Percentiles rank a stretch among this genome's conserved stretches.
Conservation (phyloP, 1,140 invertebrate species). For the Fopius arisanus region DNA sequence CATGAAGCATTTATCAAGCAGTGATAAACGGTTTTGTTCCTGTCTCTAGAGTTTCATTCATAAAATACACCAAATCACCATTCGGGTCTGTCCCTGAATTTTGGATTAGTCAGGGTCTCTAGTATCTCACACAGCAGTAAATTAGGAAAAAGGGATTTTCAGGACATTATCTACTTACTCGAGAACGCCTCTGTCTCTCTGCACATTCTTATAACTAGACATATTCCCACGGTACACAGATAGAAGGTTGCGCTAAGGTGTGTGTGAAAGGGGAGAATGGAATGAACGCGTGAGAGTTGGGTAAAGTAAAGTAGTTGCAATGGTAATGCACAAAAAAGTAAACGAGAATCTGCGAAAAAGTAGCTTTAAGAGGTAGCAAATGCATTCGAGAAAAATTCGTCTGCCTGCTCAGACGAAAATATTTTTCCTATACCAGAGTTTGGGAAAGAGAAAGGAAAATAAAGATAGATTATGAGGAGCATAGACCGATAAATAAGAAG, state of each 20-base stretch:
- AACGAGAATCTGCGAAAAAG: neutral
- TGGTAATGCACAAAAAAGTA: neutral
- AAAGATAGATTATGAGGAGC: neutral
- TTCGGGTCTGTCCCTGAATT: neutral
- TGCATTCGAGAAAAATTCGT: neutral
- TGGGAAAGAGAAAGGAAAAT: neutral
- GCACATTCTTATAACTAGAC: neutral
- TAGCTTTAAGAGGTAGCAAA: neutral
- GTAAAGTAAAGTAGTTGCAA: neutral
- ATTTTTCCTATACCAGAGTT: neutral
- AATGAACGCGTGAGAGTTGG: neutral
- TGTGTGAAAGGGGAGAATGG: neutral
- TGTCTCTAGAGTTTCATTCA: neutral
- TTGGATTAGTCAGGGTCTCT: neutral
- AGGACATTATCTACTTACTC: slow-evolving; percentile 3
- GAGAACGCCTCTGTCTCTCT: neutral
- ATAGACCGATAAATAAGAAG: neutral
- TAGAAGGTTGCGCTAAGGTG: neutral
- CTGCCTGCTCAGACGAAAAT: neutral
- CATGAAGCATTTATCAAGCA: neutral
- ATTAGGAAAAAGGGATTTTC: neutral
- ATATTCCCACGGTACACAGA: neutral
- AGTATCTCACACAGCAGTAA: neutral
- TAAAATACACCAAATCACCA: neutral
- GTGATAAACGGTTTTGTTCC: neutral